phyloP scores from a whole-genome alignment of 2,113 vertebrate species.

The Rhea americana region DNA sequence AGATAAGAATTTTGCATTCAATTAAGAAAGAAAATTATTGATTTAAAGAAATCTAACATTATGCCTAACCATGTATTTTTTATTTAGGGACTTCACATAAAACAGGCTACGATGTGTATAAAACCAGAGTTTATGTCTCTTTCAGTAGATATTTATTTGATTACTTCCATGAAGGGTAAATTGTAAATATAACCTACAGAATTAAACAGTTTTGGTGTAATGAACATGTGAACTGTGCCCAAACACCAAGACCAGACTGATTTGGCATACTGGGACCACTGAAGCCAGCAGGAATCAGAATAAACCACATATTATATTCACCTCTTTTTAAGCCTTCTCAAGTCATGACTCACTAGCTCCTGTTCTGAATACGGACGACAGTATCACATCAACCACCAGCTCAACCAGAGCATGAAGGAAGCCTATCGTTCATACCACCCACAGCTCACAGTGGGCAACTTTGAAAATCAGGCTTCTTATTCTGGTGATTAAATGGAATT shows the following conservation, averaged over 20 bases:
- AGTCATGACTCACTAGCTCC: constrained; percentile 24
- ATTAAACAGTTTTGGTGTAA: background rate
- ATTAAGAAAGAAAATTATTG: constrained; percentile 26
- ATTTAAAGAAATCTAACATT: constrained; percentile 22
- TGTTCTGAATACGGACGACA: rapidly evolving
- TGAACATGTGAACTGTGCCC: background rate
- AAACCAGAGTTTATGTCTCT: background rate
- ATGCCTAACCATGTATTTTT: background rate
- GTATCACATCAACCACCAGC: constrained; percentile 22
- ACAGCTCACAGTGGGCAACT: background rate
- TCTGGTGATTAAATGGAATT: constrained; percentile 26
- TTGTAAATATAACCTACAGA: background rate
- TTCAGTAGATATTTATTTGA: background rate
- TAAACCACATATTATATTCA: background rate
- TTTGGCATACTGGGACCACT: background rate
- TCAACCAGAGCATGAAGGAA: constrained; percentile 6
- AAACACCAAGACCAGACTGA: rapidly evolving
- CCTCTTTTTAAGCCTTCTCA: background rate
- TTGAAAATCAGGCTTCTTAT: constrained; percentile 41
- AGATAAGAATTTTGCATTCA: constrained; percentile 42
- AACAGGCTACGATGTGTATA: background rate
- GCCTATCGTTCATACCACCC: background rate
- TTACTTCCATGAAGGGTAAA: background rate
- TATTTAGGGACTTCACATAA: background rate
- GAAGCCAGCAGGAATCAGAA: background rate